Evolutionary conservation across 1,140 invertebrate species (phyloP), one percentile per base, ranked within the genome.

Genomic region (Eupeodes corollae): DNA sequence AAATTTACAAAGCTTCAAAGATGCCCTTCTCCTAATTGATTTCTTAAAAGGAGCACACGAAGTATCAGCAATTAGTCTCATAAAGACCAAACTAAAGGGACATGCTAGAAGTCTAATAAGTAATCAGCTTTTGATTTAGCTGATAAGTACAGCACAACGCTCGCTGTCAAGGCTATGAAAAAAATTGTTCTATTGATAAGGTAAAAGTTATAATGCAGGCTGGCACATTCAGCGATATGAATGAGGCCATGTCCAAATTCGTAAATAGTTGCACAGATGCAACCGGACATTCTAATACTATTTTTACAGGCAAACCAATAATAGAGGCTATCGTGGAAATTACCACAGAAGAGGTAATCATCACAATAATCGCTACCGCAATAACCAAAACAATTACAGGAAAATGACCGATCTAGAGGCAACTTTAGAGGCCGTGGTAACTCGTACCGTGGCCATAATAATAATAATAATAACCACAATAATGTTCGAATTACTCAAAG

Each of bases 191-290:
- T 10, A 34, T 34, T 34, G n/a, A 34, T 34, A 34, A 34, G 33
- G 33, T 34, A 9, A n/a, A 34, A 34, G 9, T 34, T 34, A 34
- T 34, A 9, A 34, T 34, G 33, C 33, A 34, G 33, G 33, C 33
- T 34, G 33, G 33, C 33, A 34, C 32, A 6, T 54, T 52, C 8
- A 32, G 14, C 13, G 45, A 34, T 9, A 47, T 54, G 42, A 52
- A 54, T 32, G 40, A 44, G 6, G 45, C 37, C 10, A 11, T 48
- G 11, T 51, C 14, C 0, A 54, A 49, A 21, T 52, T 52, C 16
- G 35, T 53, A 10, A 51, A 48, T 32, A 53, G 49, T 51, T 53
- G 33, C 46, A 48, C 33, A 34, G 33, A 34, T 10, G 33, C 33
- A 34, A 34, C 33, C 9, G 33, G n/a, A 34, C 33, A 34, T 9